Evolutionary conservation across 1,140 invertebrate genomes (phyloP).

Genomic region (Sarcophaga bullata): DNA sequence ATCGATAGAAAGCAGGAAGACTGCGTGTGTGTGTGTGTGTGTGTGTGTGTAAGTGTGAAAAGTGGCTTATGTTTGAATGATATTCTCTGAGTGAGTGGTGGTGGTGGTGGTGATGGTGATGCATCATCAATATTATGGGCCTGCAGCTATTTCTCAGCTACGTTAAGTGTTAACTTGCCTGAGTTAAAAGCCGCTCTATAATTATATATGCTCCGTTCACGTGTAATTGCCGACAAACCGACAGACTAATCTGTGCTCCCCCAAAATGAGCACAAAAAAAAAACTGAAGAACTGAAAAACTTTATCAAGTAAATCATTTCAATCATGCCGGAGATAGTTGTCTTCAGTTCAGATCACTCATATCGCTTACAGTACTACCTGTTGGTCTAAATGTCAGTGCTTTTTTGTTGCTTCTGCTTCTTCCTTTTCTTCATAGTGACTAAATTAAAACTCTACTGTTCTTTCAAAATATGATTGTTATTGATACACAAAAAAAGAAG

Average conservation of each 20-base stretch:
- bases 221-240: constrained; percentile 42
- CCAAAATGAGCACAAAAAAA: too few relatives aligned
- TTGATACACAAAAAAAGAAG: not conserved
- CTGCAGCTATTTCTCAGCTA: constrained; percentile 62
- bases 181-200: constrained; percentile 63
- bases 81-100: too few relatives aligned
- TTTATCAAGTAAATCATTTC: constrained; percentile 12
- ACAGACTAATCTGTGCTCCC: constrained; percentile 32
- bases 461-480: not conserved
- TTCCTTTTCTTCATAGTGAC: not conserved
- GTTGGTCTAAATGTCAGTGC: not conserved
- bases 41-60: too few relatives aligned
- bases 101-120: not conserved
- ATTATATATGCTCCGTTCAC: constrained; percentile 54
- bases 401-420: too few relatives aligned
- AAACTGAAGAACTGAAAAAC: not conserved
- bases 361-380: not conserved
- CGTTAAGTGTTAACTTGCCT: constrained; percentile 65
- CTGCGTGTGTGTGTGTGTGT: too few relatives aligned
- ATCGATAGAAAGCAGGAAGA: not conserved
- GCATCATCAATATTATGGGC: constrained; percentile 64
- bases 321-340: not conserved
- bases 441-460: constrained; percentile 21
- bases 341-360: not conserved
- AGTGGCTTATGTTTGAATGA: too few relatives aligned